Percentiles rank a stretch among this genome's conserved stretches.
Evolutionary conservation across 2,888 invertebrate species (phyloP).

Genomic region (Matsumyia berberina): DNA sequence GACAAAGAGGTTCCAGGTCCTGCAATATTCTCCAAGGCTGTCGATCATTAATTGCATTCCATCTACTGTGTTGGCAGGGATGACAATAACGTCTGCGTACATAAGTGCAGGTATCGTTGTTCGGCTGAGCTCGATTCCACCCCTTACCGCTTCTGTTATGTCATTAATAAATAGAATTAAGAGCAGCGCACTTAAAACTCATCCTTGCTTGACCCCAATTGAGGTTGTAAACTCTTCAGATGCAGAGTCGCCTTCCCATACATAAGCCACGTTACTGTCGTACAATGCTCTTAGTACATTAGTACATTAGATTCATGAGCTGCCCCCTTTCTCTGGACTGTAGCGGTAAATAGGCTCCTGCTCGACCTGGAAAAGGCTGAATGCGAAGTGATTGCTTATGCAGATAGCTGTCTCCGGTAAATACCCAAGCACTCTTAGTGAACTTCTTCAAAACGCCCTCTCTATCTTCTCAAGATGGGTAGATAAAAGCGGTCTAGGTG

Average conservation of each 20-base stretch:
- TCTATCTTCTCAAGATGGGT: too few relatives aligned
- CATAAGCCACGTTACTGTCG: background rate
- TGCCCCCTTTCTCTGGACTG: too few relatives aligned
- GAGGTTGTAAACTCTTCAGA: background rate
- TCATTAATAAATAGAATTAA: background rate
- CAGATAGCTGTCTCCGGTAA: too few relatives aligned
- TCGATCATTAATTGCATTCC: conserved; percentile 18
- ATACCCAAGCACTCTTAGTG: too few relatives aligned
- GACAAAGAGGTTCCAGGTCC: conserved; percentile 5
- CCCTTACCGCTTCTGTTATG: too few relatives aligned
- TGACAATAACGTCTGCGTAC: conserved; percentile 5
- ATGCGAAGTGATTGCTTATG: too few relatives aligned
- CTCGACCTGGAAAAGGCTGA: too few relatives aligned
- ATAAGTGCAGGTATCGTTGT: conserved; percentile 2
- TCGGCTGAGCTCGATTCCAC: background rate
- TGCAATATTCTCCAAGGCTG: background rate
- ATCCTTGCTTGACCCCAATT: background rate
- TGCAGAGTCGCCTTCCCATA: background rate
- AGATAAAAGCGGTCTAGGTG: too few relatives aligned
- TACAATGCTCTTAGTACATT: conserved; percentile 1
- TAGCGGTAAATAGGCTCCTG: too few relatives aligned
- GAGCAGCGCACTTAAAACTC: background rate
- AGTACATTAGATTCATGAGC: too few relatives aligned
- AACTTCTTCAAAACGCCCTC: too few relatives aligned
- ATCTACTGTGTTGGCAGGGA: conserved; percentile 5